phyloP scores from a whole-genome alignment of 2,888 invertebrate species.

The Thymelicus sylvestris region DNA sequence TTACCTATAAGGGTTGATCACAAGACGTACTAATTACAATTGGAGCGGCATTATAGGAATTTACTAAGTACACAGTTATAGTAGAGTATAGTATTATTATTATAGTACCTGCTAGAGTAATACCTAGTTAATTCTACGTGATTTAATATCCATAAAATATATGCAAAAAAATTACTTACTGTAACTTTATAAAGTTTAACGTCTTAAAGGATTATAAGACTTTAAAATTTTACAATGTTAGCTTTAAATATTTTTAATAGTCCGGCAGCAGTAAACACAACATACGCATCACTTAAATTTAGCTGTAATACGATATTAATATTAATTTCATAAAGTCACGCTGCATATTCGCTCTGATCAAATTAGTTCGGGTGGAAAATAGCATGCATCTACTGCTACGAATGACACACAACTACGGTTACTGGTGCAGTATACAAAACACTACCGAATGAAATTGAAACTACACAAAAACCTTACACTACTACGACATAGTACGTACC shows the following conservation, averaged over 20 bases:
- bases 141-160: too few relatives aligned
- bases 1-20: too few relatives aligned
- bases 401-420: neutral
- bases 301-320: neutral
- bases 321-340: neutral
- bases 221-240: neutral
- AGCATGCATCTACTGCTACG: constrained; percentile 12
- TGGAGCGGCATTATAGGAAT: too few relatives aligned
- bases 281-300: neutral
- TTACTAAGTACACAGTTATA: too few relatives aligned
- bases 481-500: neutral
- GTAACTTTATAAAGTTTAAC: too few relatives aligned
- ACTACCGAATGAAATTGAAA: neutral
- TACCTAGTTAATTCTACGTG: too few relatives aligned
- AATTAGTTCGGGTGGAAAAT: constrained; percentile 2
- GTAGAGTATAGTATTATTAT: too few relatives aligned
- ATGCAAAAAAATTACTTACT: too few relatives aligned
- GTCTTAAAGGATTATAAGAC: too few relatives aligned
- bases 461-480: constrained; percentile 8
- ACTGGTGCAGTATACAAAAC: constrained; percentile 10
- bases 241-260: neutral
- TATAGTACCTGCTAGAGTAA: too few relatives aligned
- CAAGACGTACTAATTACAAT: too few relatives aligned
- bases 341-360: neutral
- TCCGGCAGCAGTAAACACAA: too few relatives aligned